Evolutionary conservation across 2,113 vertebrate species (phyloP), one percentile per base, ranked within the genome.

Genomic region (Rhinichthys klamathensis): DNA sequence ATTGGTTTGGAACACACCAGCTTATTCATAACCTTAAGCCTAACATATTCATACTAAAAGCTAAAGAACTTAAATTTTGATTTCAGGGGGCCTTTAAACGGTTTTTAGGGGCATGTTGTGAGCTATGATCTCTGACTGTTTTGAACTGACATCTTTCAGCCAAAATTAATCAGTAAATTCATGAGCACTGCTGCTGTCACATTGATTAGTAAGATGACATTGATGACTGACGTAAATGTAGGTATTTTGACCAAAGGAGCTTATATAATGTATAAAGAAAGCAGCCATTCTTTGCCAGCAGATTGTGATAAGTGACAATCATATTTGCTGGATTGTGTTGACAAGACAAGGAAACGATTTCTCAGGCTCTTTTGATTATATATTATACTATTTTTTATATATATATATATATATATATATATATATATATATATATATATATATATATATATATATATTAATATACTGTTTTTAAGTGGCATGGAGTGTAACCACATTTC

Each of bases 261-360:
- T 12, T 70, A 38, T 70, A n/a, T 70, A 8, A 4, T 38, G 0
- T 21, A 70, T 41, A 21, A 58, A 41, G 69, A 72, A 10, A 41
- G 67, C 67, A 41, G 18, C 41, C 54, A 41, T 60, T 13, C 15
- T 77, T 32, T 77, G 83, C 61, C 86, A 87, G 85, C 27, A 86
- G 87, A 92, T 92, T 61, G 87, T 91, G 91, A 92, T 70, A 10
- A 41, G 21, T n/a, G 32, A 5, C 67, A 38, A 41, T 67, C 13
- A 32, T 67, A 15, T 32, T 18, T 32, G 27, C 30, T 38, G 32
- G 32, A 3, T 32, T 32, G 30, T 32, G 30, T 2, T 32, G 30
- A 32, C 30, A 32, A 32, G 30, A 67, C 56, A 67, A 77, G 23
- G 1, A n/a, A 60, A 60, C 38, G 0, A 70, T 38, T 70, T 70